A percentile compares a stretch with the other conserved stretches of the same genome.
Evolutionary conservation across 2,888 invertebrate species (phyloP).

Genomic region (Augochlorella aurata): DNA sequence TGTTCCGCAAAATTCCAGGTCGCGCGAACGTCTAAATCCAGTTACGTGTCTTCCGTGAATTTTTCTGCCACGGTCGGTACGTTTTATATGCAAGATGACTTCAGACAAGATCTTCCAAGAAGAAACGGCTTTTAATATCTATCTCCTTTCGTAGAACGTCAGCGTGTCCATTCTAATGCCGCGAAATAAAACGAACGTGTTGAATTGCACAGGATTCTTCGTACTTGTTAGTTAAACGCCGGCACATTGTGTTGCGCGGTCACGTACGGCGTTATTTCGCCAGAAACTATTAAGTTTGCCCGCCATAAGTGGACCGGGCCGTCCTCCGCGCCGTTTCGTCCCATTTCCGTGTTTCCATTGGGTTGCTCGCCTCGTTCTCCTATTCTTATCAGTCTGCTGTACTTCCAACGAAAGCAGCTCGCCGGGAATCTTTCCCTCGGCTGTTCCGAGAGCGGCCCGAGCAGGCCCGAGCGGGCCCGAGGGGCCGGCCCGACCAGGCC

Average conservation of each 20-base stretch:
- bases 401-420: too few relatives aligned
- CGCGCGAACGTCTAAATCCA: not conserved
- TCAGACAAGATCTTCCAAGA: not conserved
- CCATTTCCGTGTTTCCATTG: not conserved
- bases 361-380: not conserved
- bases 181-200: constrained; percentile 10
- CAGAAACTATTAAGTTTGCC: not conserved
- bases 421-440: too few relatives aligned
- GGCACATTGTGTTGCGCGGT: not conserved
- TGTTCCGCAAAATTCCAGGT: too few relatives aligned
- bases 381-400: too few relatives aligned
- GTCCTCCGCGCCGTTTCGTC: not conserved
- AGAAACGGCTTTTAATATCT: constrained; percentile 9
- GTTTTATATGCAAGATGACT: not conserved
- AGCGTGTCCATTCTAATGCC: constrained; percentile 1
- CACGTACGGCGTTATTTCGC: constrained; percentile 4
- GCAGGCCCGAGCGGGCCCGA: not conserved
- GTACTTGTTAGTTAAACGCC: constrained; percentile 13
- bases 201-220: constrained; percentile 48
- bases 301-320: not conserved
- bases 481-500: not conserved
- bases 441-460: too few relatives aligned
- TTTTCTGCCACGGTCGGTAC: too few relatives aligned
- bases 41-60: not conserved
- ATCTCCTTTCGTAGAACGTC: constrained; percentile 10